Evolutionary conservation across 2,888 invertebrate species (phyloP).

Genomic region (Pseudococcus viburni): DNA sequence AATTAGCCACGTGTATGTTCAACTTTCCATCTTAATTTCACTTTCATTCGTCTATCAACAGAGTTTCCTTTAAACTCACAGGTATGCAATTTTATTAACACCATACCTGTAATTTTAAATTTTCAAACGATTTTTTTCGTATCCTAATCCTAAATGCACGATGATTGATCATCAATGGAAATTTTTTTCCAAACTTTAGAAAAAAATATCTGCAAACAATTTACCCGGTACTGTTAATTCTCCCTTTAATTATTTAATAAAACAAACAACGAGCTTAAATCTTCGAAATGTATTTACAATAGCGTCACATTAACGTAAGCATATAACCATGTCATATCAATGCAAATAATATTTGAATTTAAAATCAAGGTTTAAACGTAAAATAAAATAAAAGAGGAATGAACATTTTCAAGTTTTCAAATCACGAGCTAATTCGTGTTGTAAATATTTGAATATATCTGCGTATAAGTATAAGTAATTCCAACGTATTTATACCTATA

Average conservation of each 20-base stretch:
- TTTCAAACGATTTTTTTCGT: too few relatives aligned
- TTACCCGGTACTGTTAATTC: not conserved
- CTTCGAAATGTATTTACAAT: not conserved
- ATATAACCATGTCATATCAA: not conserved
- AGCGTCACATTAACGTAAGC: not conserved
- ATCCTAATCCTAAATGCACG: too few relatives aligned
- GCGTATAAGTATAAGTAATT: not conserved
- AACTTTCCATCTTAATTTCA: not conserved
- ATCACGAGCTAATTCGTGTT: not conserved
- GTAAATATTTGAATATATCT: slow-evolving; percentile 12
- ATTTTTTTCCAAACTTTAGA: too few relatives aligned
- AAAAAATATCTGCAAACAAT: too few relatives aligned
- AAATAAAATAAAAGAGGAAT: slow-evolving; percentile 3
- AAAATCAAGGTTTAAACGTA: not conserved
- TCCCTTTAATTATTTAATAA: not conserved
- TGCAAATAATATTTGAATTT: not conserved
- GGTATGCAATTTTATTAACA: not conserved
- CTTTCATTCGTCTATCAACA: not conserved
- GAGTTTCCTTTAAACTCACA: not conserved
- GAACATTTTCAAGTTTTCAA: slow-evolving; percentile 2
- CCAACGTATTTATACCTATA: not conserved
- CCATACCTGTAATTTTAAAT: not conserved
- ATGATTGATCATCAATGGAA: too few relatives aligned
- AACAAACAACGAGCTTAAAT: not conserved
- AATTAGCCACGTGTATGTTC: not conserved